A percentile compares a stretch with the other conserved stretches of the same genome.
Conservation (phyloP, 2,797 vertebrate genomes). For the Dermochelys coriacea region DNA sequence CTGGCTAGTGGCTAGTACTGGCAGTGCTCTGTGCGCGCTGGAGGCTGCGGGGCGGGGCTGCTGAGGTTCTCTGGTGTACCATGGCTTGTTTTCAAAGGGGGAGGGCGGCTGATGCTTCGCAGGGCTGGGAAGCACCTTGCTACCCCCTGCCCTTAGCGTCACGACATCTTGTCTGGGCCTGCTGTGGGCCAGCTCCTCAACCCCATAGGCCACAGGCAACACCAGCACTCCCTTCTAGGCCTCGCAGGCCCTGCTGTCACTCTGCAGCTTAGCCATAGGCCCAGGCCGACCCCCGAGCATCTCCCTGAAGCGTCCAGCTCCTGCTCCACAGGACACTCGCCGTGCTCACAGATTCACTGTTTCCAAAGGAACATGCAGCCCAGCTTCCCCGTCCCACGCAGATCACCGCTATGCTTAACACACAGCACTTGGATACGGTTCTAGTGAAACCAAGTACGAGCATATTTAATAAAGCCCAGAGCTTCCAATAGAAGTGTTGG, state of each 20-base stretch:
- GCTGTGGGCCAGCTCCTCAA: too few species aligned
- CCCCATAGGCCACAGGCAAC: too few species aligned
- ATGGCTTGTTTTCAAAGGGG: not conserved
- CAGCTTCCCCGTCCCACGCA: not conserved
- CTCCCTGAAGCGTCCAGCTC: not conserved
- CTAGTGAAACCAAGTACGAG: not conserved
- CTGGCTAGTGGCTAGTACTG: not conserved
- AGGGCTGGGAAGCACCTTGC: too few species aligned
- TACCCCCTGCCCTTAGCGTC: not conserved
- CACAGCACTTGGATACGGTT: not conserved
- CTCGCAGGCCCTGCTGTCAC: not conserved
- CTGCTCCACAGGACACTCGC: not conserved
- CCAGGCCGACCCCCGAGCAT: not conserved
- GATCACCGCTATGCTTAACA: not conserved
- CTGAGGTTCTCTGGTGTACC: not conserved
- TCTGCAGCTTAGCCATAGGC: not conserved
- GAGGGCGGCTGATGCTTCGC: not conserved
- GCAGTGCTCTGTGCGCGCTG: not conserved
- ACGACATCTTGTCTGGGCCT: too few species aligned
- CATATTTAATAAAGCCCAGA: not conserved
- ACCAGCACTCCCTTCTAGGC: not conserved
- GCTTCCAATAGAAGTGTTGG: not conserved
- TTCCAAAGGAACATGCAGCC: not conserved
- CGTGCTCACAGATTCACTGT: not conserved
- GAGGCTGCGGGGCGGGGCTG: not conserved